phyloP scores from a whole-genome alignment of 2,113 vertebrate species.

The Nyctereutes procyonoides region DNA sequence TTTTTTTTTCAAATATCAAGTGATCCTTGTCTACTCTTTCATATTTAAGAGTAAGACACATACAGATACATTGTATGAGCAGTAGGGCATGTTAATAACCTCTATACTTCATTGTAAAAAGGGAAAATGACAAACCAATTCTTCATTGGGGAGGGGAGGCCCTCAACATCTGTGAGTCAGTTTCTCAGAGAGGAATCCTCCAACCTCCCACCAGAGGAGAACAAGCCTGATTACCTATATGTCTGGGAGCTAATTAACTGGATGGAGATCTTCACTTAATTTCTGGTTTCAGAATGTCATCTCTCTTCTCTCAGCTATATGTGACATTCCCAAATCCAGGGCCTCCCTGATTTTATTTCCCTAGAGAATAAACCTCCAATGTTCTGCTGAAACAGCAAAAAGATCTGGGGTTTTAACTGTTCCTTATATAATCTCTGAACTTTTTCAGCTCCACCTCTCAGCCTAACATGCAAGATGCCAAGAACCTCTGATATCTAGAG shows the following conservation, averaged over 20 bases:
- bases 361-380: constrained; percentile 4
- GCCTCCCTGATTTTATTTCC: constrained; percentile 27
- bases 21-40: neutral
- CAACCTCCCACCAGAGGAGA: neutral
- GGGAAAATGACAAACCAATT: neutral
- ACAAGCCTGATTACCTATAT: neutral
- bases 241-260: neutral
- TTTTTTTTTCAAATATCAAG: neutral
- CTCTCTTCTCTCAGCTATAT: neutral
- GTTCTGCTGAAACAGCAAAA: constrained; percentile 45
- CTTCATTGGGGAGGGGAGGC: neutral
- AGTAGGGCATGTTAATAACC: neutral
- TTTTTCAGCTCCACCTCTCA: constrained; percentile 14
- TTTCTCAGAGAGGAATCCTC: constrained; percentile 12
- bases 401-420: neutral
- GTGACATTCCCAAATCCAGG: constrained; percentile 13
- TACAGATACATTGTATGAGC: neutral
- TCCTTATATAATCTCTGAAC: neutral
- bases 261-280: neutral
- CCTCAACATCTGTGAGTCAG: neutral
- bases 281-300: neutral
- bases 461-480: neutral
- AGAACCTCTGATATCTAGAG: neutral
- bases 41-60: constrained; percentile 10
- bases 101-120: neutral